These are phyloP conservation scores for Epistrophella euchroma DNA, from an alignment of 2,888 invertebrate species.

Conservation along the genomic window DNA sequence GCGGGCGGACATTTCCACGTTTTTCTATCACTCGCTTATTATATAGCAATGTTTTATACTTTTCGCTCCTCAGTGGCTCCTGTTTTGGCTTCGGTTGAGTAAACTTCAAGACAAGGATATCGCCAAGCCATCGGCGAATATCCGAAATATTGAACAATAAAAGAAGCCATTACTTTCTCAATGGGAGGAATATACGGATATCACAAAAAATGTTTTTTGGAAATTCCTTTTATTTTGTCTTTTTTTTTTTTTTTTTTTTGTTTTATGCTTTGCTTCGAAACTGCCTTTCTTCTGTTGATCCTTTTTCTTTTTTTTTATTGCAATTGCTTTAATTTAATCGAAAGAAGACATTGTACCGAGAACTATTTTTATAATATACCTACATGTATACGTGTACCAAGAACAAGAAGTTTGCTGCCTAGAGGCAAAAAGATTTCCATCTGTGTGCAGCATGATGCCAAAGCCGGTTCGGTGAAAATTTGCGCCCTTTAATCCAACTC, in stretches of 20 bases:
- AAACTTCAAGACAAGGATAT: slow-evolving; percentile 27
- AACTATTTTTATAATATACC: slow-evolving; percentile 47
- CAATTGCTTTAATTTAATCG: slow-evolving; percentile 70
- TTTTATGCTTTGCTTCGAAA: slow-evolving; percentile 20
- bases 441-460: slow-evolving; percentile 30
- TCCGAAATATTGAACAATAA: slow-evolving; percentile 63
- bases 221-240: slow-evolving; percentile 45
- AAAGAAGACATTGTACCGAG: slow-evolving; percentile 16
- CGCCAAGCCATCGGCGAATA: slow-evolving; percentile 39
- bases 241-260: too few relatives aligned
- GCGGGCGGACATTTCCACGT: slow-evolving; percentile 52
- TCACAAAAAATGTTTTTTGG: slow-evolving; percentile 50
- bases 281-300: slow-evolving; percentile 41
- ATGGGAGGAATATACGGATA: slow-evolving; percentile 14
- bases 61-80: background rate
- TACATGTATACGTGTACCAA: background rate
- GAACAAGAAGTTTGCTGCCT: slow-evolving; percentile 37
- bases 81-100: slow-evolving; percentile 1
- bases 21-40: slow-evolving; percentile 7
- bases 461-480: background rate
- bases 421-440: slow-evolving; percentile 49
- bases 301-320: slow-evolving; percentile 69
- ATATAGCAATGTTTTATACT: background rate
- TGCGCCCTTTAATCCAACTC: background rate
- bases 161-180: slow-evolving; percentile 49